phyloP scores from a whole-genome alignment of 2,888 invertebrate species.

The Ommatoiulus sabulosus region DNA sequence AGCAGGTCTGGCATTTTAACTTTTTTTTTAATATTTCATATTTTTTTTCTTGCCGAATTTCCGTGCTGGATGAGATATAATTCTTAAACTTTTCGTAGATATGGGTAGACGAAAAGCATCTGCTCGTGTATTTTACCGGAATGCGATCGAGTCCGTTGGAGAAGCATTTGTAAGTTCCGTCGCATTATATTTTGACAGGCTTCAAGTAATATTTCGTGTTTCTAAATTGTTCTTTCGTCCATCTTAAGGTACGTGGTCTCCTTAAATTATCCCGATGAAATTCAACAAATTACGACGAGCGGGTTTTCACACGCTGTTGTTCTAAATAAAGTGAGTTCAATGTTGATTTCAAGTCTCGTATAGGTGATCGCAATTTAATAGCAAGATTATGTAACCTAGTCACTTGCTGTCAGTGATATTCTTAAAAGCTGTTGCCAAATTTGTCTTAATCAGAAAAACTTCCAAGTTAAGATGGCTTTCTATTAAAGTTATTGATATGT shows the following conservation, averaged over 20 bases:
- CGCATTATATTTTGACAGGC: not conserved
- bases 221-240: not conserved
- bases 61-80: not conserved
- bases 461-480: no score
- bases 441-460: no score
- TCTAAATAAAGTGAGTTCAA: conserved; percentile 77
- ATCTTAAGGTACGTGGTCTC: conserved; percentile 66
- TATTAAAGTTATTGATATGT: no score
- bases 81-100: conserved; percentile 68
- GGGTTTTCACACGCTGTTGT: conserved; percentile 88
- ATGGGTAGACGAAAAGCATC: conserved; percentile 85
- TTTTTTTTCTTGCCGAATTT: not conserved
- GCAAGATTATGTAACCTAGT: no score
- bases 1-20: conserved; percentile 64
- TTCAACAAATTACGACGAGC: conserved; percentile 81
- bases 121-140: conserved; percentile 91
- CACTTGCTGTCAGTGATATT: no score
- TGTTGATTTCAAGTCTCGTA: not conserved
- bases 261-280: conserved; percentile 69
- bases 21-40: not conserved
- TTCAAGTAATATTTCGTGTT: no score
- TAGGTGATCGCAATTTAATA: no score
- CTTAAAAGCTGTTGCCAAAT: no score
- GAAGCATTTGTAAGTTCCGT: conserved; percentile 84
- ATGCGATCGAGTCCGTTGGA: conserved; percentile 91